Percentiles rank a stretch among this genome's conserved stretches.
These are phyloP conservation scores for Hippocampus comes DNA, from an alignment of 2,113 vertebrate species.

Conservation along the genomic window DNA sequence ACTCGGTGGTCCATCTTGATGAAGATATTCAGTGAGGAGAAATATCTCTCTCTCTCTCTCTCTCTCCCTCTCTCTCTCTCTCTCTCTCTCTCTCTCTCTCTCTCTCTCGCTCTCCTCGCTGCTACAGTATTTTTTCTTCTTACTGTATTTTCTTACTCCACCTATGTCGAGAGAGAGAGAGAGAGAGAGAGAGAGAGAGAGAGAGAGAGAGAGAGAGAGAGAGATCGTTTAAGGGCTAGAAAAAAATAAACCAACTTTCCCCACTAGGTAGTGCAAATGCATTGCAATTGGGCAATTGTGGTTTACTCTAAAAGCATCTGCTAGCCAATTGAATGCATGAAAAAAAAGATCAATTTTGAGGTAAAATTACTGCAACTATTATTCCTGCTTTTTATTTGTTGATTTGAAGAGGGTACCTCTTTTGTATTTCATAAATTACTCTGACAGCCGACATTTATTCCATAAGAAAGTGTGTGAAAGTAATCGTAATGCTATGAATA, in stretches of 20 bases:
- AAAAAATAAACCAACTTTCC: neutral
- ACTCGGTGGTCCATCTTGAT: neutral
- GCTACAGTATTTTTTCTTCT: too few relatives aligned
- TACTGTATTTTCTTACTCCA: too few relatives aligned
- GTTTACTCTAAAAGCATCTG: neutral
- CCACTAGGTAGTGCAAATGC: neutral
- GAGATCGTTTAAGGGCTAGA: neutral
- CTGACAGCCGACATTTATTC: neutral
- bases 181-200: too few relatives aligned
- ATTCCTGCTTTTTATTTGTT: neutral
- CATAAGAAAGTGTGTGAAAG: neutral
- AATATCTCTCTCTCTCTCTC: too few relatives aligned
- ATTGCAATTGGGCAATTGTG: too few relatives aligned
- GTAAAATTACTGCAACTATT: neutral
- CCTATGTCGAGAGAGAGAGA: too few relatives aligned
- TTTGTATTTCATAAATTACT: neutral
- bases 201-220: too few relatives aligned
- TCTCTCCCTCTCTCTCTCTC: too few relatives aligned
- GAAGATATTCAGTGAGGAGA: neutral
- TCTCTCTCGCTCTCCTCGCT: too few relatives aligned
- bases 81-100: too few relatives aligned
- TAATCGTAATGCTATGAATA: neutral
- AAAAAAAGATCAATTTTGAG: neutral
- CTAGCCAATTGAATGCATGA: neutral
- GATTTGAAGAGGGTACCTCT: neutral